These are phyloP conservation scores for Dendrocincla fuliginosa DNA, from an alignment of 2,797 vertebrate species.

Conservation along the genomic window DNA sequence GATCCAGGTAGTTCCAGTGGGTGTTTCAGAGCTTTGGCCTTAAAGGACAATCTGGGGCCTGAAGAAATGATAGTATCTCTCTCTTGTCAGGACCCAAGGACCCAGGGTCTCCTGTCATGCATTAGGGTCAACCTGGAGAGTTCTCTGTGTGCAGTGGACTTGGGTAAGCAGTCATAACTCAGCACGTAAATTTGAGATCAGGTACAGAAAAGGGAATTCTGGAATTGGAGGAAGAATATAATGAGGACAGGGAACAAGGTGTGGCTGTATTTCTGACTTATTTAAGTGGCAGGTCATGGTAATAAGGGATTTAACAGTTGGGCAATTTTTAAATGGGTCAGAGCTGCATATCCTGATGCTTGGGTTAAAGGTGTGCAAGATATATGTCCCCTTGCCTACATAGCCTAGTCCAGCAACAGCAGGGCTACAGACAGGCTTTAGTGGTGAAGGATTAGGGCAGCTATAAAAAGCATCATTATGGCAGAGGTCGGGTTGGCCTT, in stretches of 20 bases:
- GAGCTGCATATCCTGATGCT: neutral
- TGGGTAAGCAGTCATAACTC: neutral
- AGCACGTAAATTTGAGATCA: neutral
- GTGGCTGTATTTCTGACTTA: neutral
- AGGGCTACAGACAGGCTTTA: too few relatives aligned
- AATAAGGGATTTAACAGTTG: neutral
- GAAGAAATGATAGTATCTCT: neutral
- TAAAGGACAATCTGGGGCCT: accelerated
- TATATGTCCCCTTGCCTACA: neutral
- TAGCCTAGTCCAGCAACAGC: neutral
- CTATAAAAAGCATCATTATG: too few relatives aligned
- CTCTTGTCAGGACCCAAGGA: neutral
- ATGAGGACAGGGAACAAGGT: neutral
- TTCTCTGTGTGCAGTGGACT: neutral
- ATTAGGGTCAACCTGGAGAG: neutral
- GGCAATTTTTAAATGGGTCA: neutral
- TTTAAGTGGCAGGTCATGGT: neutral
- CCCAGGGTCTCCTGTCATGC: neutral
- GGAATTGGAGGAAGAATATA: neutral
- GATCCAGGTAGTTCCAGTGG: neutral
- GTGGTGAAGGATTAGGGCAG: neutral
- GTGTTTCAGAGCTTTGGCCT: neutral
- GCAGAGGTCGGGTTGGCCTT: neutral
- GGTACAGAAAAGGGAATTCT: neutral
- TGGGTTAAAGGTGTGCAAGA: neutral